Conservation (phyloP, 1,140 invertebrate species). For the Pseudomyrmex pallidus region DNA sequence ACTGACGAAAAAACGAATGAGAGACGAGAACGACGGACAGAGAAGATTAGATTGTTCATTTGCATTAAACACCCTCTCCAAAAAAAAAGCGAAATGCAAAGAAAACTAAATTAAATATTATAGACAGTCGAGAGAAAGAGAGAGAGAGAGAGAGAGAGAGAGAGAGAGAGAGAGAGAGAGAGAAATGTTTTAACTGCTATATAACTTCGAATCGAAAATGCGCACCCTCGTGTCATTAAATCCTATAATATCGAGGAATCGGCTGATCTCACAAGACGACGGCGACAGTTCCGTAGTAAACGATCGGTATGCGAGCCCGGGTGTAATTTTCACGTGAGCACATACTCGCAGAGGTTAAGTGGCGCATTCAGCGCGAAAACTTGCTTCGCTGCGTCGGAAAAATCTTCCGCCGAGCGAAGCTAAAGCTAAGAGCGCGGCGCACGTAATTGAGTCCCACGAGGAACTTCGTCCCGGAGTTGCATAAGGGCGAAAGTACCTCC, state of each 20-base stretch:
- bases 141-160: too few species aligned
- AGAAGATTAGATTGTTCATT: conserved; percentile 40
- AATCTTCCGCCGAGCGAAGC: conserved; percentile 34
- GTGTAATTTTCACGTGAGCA: conserved; percentile 33
- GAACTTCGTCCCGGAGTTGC: conserved; percentile 5
- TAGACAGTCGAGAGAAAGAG: too few species aligned
- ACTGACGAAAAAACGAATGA: conserved; percentile 24
- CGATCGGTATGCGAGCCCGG: conserved; percentile 26
- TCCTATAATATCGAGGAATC: background rate
- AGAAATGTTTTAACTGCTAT: too few species aligned
- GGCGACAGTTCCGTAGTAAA: too few species aligned
- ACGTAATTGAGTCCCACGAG: conserved; percentile 53
- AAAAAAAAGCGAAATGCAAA: background rate
- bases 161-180: too few species aligned
- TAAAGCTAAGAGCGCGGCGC: conserved; percentile 3
- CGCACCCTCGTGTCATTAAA: background rate
- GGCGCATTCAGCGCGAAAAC: conserved; percentile 41
- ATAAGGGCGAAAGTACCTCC: conserved; percentile 31
- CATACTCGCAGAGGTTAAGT: conserved; percentile 28
- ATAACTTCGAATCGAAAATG: too few species aligned
- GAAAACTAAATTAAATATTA: background rate
- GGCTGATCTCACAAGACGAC: conserved; percentile 2
- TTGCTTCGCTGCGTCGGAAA: conserved; percentile 35
- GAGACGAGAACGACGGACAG: background rate
- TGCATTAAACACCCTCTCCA: too few species aligned